Base-by-base conservation (phyloP, 2,888 invertebrate genomes). In the Rhagophthalmus giganteus region DNA sequence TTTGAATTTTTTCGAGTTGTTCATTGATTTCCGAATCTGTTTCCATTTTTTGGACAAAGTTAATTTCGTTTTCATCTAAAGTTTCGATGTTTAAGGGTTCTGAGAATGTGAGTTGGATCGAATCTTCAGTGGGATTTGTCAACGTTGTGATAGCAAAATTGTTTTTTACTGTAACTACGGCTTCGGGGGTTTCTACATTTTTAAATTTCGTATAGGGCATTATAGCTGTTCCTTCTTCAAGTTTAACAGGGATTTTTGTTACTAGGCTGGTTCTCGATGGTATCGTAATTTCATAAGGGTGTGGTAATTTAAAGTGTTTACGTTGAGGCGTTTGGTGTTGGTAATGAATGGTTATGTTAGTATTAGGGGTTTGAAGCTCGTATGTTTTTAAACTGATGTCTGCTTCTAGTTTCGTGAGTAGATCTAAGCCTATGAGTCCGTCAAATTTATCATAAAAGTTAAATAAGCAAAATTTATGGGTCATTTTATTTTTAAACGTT, bases 391-490 rank as follows among this genome's bases (percentile, higher is more conserved):
- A 14, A 26, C 27, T 10, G 12, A 13, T 14, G 8, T 26, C 14
- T 1, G 12, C 38, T 14, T 26, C 12, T 13, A 26, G 27, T 26
- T 26, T 6, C 11, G 4, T 15, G 16, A 34, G 15, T 24, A 38
- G 15, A 13, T 38, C 13, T 2, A 35, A 15, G 12, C 24, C 24
- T 9, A 38, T 34, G 16, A 38, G 15, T 24, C 27, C 25, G n/a
- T 24, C 13, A n/a, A n/a, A 35, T 26, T 39, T 28, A 16, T 39
- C 30, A 10, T 16, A 26, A 9, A 39, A 39, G 11, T 28, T 30
- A 10, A 28, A 39, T 7, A 39, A 26, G 8, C 8, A 13, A 32
- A 32, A 32, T 32, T 32, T 32, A 13, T 32, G 12, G 2, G 2
- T 32, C 13, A n/a, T 16, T 7, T 32, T 32, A 6, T 10, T 10